phyloP scores from a whole-genome alignment of 2,113 vertebrate genomes.

The Eudyptes chrysolophus region DNA sequence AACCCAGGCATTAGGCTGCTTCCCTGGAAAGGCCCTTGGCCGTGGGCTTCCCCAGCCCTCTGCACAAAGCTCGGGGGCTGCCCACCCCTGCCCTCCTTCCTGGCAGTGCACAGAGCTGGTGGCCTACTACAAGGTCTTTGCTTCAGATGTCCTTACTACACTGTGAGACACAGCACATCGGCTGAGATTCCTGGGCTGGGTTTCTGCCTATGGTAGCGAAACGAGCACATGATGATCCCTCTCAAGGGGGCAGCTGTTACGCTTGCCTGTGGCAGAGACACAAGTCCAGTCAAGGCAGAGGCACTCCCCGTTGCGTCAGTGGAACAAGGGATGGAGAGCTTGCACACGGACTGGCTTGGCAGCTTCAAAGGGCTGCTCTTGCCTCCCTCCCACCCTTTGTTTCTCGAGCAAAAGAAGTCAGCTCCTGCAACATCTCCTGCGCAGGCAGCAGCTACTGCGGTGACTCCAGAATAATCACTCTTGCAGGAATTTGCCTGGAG shows the following conservation, averaged over 20 bases:
- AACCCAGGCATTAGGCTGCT: neutral
- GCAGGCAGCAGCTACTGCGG: neutral
- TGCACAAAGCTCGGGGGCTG: neutral
- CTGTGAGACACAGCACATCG: neutral
- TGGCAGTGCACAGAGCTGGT: neutral
- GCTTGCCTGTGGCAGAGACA: neutral
- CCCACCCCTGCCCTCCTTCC: neutral
- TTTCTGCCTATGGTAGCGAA: neutral
- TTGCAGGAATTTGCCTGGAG: neutral
- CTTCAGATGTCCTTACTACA: fast-evolving
- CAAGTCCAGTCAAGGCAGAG: neutral
- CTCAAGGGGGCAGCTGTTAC: neutral
- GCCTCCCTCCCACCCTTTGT: neutral
- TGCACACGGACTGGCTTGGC: neutral
- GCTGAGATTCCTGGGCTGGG: neutral
- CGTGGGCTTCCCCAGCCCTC: fast-evolving
- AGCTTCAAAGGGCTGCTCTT: neutral
- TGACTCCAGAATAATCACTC: neutral
- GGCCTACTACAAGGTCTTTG: neutral
- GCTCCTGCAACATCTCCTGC: neutral
- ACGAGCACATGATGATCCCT: neutral
- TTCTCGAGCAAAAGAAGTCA: neutral
- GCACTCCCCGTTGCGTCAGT: neutral
- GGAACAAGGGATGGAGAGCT: neutral
- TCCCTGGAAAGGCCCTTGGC: neutral